These are phyloP conservation scores for Antheraea yamamai DNA, from an alignment of 2,888 invertebrate species.

Conservation along the genomic window DNA sequence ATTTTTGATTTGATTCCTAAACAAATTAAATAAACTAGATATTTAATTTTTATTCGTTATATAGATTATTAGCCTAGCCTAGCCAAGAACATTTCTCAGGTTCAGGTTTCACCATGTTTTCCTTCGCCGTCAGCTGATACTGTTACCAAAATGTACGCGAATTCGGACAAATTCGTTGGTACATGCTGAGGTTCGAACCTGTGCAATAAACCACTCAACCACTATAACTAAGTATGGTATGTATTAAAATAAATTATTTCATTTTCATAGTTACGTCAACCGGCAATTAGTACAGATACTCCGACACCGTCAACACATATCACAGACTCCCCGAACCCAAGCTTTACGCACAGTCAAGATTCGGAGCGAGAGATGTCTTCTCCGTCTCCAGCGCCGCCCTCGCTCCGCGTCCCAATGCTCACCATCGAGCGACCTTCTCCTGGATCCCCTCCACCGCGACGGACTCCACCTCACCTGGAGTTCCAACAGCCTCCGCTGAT, in stretches of 20 bases:
- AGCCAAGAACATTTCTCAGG: too few species aligned
- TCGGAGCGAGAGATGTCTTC: constrained; percentile 72
- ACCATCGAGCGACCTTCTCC: constrained; percentile 87
- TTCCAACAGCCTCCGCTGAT: constrained; percentile 86
- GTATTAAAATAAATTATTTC: background rate
- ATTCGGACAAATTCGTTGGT: too few species aligned
- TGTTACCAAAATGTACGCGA: too few species aligned
- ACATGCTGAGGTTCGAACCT: too few species aligned
- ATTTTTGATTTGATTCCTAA: too few species aligned
- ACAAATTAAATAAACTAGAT: too few species aligned
- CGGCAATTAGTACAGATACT: constrained; percentile 69
- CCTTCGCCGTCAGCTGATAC: too few species aligned
- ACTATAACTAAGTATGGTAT: too few species aligned
- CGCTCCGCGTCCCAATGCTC: constrained; percentile 84
- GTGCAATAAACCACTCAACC: too few species aligned
- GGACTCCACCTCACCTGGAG: constrained; percentile 85
- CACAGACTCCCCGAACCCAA: constrained; percentile 75
- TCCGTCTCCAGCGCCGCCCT: constrained; percentile 72
- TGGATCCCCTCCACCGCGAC: constrained; percentile 83
- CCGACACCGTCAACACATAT: constrained; percentile 74
- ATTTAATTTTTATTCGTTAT: too few species aligned
- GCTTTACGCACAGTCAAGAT: constrained; percentile 73
- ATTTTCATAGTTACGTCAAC: constrained; percentile 78
- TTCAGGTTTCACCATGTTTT: too few species aligned
- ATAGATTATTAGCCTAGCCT: too few species aligned